phyloP scores from a whole-genome alignment of 2,888 invertebrate species.

The Hymenopus coronatus region DNA sequence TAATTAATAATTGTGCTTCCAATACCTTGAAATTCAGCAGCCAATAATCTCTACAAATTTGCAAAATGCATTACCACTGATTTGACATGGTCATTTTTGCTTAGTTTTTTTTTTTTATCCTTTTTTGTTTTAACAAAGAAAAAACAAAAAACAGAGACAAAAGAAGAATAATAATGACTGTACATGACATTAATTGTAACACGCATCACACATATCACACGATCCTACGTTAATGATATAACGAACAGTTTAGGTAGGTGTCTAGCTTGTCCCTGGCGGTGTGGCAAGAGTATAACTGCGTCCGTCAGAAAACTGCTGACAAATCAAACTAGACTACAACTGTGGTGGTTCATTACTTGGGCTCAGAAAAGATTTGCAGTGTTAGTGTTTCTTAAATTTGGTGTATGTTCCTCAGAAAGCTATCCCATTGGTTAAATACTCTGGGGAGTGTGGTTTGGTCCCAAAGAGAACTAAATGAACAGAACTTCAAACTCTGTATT shows the following conservation, averaged over 20 bases:
- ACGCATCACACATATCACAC: conserved; percentile 31
- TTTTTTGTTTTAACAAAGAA: not conserved
- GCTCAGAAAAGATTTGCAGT: not conserved
- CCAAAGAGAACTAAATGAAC: too few species aligned
- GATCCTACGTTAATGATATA: conserved; percentile 13
- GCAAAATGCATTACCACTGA: not conserved
- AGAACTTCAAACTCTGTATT: too few species aligned
- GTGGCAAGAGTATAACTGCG: not conserved
- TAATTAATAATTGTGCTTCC: not conserved
- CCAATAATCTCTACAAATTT: conserved; percentile 4
- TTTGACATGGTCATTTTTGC: not conserved
- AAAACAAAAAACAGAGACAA: conserved; percentile 19
- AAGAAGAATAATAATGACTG: conserved; percentile 17
- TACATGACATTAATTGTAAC: conserved; percentile 28
- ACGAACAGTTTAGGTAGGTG: conserved; percentile 3
- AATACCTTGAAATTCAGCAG: not conserved
- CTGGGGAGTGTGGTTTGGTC: too few species aligned
- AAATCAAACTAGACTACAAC: not conserved
- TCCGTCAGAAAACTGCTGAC: not conserved
- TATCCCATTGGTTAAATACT: too few species aligned
- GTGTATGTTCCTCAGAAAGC: not conserved
- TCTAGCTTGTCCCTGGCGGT: not conserved
- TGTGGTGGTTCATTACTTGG: not conserved
- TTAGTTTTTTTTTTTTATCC: not conserved
- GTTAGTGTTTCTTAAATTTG: not conserved